Conservation (phyloP, 2,797 vertebrate genomes). For the Sebastes baramenuke region DNA sequence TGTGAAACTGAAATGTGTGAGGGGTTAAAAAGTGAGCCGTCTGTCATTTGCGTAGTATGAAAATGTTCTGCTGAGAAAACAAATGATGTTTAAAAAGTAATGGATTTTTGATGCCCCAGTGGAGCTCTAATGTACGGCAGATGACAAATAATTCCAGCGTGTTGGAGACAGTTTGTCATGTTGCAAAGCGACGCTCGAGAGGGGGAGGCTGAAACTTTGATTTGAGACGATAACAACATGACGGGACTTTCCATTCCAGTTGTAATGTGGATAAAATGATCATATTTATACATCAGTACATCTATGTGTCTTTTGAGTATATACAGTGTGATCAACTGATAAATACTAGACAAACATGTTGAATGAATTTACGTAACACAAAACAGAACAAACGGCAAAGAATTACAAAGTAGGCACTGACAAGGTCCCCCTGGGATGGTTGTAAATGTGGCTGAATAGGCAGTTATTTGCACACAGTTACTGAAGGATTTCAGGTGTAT, state of each 20-base stretch:
- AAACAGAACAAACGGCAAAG: background rate
- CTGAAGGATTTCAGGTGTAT: constrained; percentile 1
- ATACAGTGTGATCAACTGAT: background rate
- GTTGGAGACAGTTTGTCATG: constrained; percentile 40
- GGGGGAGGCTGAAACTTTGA: background rate
- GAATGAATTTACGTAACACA: background rate
- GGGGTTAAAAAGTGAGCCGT: constrained; percentile 41
- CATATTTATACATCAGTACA: background rate
- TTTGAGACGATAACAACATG: background rate
- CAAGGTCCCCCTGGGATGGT: background rate
- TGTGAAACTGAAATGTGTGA: background rate
- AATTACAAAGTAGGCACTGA: background rate
- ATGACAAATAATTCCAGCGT: constrained; percentile 42
- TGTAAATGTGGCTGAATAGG: background rate
- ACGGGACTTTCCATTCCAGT: background rate
- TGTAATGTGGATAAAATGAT: background rate
- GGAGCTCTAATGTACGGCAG: constrained; percentile 51
- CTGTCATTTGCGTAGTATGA: constrained; percentile 42
- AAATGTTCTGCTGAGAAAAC: constrained; percentile 42
- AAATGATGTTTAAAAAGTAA: constrained; percentile 47
- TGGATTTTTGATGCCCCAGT: constrained; percentile 44
- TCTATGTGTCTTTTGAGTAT: background rate
- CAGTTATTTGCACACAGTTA: background rate
- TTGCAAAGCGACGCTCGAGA: background rate
- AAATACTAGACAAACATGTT: background rate